phyloP scores from a whole-genome alignment of 2,888 invertebrate genomes.

The Anarsia innoxiella region DNA sequence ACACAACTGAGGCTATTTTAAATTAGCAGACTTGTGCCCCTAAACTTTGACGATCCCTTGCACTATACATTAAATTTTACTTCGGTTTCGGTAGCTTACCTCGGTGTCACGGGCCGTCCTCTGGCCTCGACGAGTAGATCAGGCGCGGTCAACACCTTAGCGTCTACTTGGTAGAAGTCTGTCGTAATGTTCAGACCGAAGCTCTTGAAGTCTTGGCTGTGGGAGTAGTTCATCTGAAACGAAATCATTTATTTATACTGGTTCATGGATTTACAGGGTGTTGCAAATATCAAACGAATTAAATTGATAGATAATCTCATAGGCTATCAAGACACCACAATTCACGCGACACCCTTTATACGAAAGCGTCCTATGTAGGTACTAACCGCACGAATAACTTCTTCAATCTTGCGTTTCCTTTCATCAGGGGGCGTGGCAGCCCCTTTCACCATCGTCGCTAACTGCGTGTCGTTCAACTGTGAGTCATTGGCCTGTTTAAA shows the following conservation, averaged over 20 bases:
- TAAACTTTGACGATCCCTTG: no score
- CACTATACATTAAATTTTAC: no score
- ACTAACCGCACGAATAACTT: constrained; percentile 72
- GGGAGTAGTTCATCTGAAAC: constrained; percentile 58
- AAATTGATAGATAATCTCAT: no score
- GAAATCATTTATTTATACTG: no score
- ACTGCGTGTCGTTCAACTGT: constrained; percentile 89
- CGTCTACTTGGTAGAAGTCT: constrained; percentile 84
- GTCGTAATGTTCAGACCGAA: constrained; percentile 88
- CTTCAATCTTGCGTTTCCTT: constrained; percentile 87
- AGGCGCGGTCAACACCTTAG: constrained; percentile 87
- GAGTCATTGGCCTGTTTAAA: no score
- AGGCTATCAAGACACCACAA: no score
- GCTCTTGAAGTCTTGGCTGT: constrained; percentile 75
- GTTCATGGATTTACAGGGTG: no score
- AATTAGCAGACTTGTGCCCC: no score
- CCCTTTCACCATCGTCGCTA: constrained; percentile 88
- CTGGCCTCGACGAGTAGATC: constrained; percentile 75
- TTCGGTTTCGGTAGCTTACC: no score
- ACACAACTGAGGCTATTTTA: no score
- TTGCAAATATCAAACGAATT: constrained; percentile 3
- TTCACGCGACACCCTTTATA: no score
- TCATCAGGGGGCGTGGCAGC: constrained; percentile 88
- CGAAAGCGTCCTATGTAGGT: no score
- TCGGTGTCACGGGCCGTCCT: not conserved